phyloP scores from a whole-genome alignment of 2,113 vertebrate species.

The Cyprinodon variegatus region DNA sequence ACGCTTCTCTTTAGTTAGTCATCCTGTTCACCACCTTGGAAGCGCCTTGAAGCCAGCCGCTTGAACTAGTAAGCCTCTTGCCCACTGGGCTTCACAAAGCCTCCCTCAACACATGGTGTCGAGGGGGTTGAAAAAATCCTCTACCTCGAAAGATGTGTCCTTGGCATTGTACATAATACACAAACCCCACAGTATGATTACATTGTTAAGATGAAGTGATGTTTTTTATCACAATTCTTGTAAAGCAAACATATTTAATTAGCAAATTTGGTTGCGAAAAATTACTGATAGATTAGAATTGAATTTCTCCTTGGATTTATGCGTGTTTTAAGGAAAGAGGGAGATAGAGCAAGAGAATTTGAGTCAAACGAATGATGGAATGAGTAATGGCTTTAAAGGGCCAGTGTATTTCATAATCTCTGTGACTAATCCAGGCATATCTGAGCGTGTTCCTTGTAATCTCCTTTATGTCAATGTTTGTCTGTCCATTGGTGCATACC shows the following conservation, averaged over 20 bases:
- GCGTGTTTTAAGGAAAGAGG: not conserved
- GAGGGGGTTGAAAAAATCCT: no score
- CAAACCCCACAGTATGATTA: not conserved
- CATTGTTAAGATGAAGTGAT: not conserved
- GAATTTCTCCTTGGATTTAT: not conserved
- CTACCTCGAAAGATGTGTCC: no score
- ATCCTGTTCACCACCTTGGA: no score
- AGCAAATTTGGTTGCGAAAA: not conserved
- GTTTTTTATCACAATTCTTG: not conserved
- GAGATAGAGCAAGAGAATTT: not conserved
- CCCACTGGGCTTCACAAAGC: no score
- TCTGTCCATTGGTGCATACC: not conserved
- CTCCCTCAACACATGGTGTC: no score
- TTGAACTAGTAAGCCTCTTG: no score
- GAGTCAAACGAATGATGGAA: slow-evolving; percentile 5
- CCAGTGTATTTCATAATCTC: slow-evolving; percentile 12
- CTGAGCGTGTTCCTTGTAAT: not conserved
- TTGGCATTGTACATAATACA: not conserved
- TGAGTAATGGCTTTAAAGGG: slow-evolving; percentile 19
- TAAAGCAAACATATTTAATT: not conserved
- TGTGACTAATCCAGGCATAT: slow-evolving; percentile 16
- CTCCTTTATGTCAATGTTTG: not conserved
- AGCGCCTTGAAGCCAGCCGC: no score
- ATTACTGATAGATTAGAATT: not conserved
- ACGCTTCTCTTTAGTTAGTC: no score